Percentiles rank a stretch among this genome's conserved stretches.
These are phyloP conservation scores for Phenganax marumi DNA, from an alignment of 92 coral and sea anemone species.

Conservation along the genomic window DNA sequence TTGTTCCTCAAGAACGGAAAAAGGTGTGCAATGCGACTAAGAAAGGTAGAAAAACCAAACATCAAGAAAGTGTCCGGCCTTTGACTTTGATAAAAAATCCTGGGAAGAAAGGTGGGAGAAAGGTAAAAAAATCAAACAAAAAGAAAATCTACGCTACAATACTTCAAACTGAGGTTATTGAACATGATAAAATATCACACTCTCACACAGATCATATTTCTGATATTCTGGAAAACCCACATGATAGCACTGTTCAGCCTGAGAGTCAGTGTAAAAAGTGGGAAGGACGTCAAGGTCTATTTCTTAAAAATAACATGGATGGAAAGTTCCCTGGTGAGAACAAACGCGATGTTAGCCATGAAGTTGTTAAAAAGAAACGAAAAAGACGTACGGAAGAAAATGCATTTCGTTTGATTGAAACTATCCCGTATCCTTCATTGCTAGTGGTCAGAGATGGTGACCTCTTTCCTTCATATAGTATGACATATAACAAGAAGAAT, in stretches of 20 bases:
- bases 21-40: background rate
- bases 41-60: background rate
- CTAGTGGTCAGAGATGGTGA: slow-evolving; percentile 36
- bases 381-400: slow-evolving; percentile 17
- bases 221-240: no score
- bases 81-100: background rate
- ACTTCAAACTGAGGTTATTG: no score
- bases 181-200: no score
- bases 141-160: background rate
- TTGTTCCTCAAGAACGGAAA: background rate
- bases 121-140: background rate
- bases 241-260: background rate
- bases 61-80: background rate
- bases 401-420: slow-evolving; percentile 33
- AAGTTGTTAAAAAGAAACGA: background rate
- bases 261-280: background rate
- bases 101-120: background rate
- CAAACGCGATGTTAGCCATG: background rate
- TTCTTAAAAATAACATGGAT: background rate
- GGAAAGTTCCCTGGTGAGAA: background rate
- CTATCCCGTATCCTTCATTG: slow-evolving; percentile 25
- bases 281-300: background rate
- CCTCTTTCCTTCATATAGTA: slow-evolving; percentile 31
- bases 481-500: slow-evolving; percentile 24
- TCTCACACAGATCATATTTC: no score